Base-by-base conservation (phyloP, 2,113 vertebrate species). In the Thymallus thymallus region DNA sequence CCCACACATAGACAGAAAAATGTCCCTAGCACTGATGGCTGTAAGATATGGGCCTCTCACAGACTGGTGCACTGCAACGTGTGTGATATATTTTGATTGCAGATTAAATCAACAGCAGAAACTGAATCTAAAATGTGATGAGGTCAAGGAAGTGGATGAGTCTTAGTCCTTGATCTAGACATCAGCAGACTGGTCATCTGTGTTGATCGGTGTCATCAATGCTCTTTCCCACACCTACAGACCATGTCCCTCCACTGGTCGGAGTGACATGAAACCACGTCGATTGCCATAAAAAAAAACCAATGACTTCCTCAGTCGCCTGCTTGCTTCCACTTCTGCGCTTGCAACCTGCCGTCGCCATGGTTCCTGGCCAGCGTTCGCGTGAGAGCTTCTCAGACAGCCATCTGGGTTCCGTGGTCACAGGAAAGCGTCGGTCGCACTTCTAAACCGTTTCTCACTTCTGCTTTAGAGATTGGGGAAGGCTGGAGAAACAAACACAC, bases 251-350 rank as follows among this genome's bases (percentile, higher is more conserved):
- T 41, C 35, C 35, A 41, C 35, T 41, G 35, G 78, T 72, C 67
- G 76, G 69, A 77, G 84, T 87, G 85, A 88, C 81, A 86, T 82
- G 86, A 91, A 94, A 93, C 88, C 89, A 51, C 84, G 67, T 61
- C 20, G 24, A 91, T 91, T 91, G 91, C 92, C 94, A 94, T 93
- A 82, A 91, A 94, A 90, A 94, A 90, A 88, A 90, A 85, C 90
- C 82, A 74, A 93, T 67, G 82, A 95, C 95, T 98, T 96, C 96
- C 95, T 92, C 90, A 88, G 92, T 62, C 22, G 66, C 60, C 58
- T 71, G 71, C 88, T 88, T 87, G 91, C 95, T 96, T 95, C 96
- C 91, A 93, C 88, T 91, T 96, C 85, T 87, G 87, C 51, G 78
- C 88, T 66, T 87, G 91, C 80, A 85, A 86, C 89, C 87, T 91